These are phyloP conservation scores for Acronicta alni DNA, from an alignment of 2,888 invertebrate genomes.

Conservation along the genomic window DNA sequence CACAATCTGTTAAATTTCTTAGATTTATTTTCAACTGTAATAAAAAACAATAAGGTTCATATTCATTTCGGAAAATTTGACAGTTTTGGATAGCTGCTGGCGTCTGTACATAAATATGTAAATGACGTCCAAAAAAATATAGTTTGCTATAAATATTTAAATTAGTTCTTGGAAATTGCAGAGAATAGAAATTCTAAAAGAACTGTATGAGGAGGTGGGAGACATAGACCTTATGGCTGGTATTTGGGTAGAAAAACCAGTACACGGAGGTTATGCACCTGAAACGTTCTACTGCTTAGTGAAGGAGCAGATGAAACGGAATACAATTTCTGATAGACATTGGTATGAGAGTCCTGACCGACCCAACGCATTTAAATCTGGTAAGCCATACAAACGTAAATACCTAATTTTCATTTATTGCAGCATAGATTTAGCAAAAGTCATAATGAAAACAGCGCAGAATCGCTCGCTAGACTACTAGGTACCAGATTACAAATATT, in stretches of 20 bases:
- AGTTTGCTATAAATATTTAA: no score
- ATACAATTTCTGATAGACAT: conserved; percentile 94
- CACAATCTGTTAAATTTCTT: no score
- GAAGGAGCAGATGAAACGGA: conserved; percentile 94
- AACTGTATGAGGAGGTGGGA: conserved; percentile 88
- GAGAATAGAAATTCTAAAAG: conserved; percentile 69
- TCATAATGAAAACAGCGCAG: no score
- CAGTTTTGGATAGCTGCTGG: no score
- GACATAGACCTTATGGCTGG: conserved; percentile 97
- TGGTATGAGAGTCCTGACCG: conserved; percentile 89
- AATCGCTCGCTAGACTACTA: no score
- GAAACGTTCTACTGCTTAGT: conserved; percentile 96
- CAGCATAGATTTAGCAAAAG: no score
- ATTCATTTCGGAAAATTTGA: no score
- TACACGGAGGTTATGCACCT: conserved; percentile 94
- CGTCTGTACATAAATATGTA: no score
- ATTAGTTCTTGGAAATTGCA: conserved; percentile 45
- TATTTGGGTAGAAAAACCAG: conserved; percentile 94
- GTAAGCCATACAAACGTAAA: conserved; percentile 61
- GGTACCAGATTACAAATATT: no score
- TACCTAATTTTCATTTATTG: not conserved
- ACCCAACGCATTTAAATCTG: conserved; percentile 68
- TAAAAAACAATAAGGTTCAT: no score
- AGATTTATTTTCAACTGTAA: no score
- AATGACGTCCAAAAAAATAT: no score